phyloP scores from a whole-genome alignment of 37 sponge, comb jelly and placozoan species.

The Cladorhizidae sp. region DNA sequence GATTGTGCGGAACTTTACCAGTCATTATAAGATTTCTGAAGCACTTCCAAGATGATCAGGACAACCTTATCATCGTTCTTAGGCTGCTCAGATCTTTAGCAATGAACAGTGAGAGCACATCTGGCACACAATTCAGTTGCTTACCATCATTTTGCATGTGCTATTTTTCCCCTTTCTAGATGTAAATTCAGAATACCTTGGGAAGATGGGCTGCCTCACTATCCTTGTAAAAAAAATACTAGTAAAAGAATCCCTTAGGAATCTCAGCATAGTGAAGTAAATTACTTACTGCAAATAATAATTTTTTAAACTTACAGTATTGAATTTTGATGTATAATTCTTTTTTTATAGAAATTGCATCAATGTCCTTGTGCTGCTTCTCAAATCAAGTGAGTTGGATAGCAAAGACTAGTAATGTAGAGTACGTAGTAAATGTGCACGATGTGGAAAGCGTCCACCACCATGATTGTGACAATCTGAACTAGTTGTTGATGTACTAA shows the following conservation, averaged over 20 bases:
- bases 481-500: too few relatives aligned
- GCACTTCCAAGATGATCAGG: constrained; percentile 2
- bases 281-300: too few relatives aligned
- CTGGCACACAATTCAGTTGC: neutral
- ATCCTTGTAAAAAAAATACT: constrained; percentile 33
- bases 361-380: constrained; percentile 27
- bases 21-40: constrained; percentile 35
- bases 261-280: constrained; percentile 29
- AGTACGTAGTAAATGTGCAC: too few relatives aligned
- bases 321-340: neutral
- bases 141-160: neutral
- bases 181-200: neutral
- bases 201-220: constrained; percentile 27
- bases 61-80: neutral
- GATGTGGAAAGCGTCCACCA: too few relatives aligned
- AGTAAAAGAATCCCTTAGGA: neutral
- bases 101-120: constrained; percentile 33
- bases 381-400: constrained; percentile 43
- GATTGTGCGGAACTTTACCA: constrained; percentile 57
- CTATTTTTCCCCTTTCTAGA: neutral
- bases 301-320: neutral
- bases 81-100: constrained; percentile 26
- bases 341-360: constrained; percentile 26
- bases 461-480: too few relatives aligned
- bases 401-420: too few relatives aligned